A percentile compares a stretch with the other conserved stretches of the same genome.
These are phyloP conservation scores for Malthinus flaveolus DNA, from an alignment of 2,888 invertebrate species.

Conservation along the genomic window DNA sequence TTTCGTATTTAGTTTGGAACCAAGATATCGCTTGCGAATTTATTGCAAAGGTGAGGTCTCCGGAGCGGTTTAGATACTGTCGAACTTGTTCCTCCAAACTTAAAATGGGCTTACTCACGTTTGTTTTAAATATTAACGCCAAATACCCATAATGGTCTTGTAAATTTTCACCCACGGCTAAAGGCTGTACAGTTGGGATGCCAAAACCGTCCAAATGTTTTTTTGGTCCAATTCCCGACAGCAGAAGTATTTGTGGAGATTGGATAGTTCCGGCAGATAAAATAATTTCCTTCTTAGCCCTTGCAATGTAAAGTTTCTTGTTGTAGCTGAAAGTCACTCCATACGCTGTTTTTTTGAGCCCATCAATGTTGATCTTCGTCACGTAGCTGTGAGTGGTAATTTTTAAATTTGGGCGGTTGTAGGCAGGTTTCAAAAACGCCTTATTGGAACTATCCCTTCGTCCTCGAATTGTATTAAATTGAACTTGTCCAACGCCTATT, in stretches of 20 bases:
- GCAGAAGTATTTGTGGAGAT: background rate
- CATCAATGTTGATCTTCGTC: background rate
- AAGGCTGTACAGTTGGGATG: background rate
- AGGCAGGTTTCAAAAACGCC: background rate
- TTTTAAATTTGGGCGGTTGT: background rate
- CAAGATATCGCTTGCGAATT: conserved; percentile 33
- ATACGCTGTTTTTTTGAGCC: background rate
- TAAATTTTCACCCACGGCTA: background rate
- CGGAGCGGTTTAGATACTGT: conserved; percentile 22
- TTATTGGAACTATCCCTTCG: background rate
- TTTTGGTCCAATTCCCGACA: background rate
- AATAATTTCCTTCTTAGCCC: background rate
- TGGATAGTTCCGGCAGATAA: background rate
- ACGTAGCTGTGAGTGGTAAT: background rate
- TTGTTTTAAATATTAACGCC: background rate
- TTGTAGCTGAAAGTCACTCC: background rate
- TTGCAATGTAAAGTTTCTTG: background rate
- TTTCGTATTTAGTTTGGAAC: conserved; percentile 19
- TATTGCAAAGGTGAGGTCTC: conserved; percentile 35
- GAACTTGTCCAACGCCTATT: background rate
- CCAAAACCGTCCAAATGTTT: background rate
- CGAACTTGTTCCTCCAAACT: background rate
- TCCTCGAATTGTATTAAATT: background rate
- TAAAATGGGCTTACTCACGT: background rate
- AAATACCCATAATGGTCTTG: background rate